Evolutionary conservation across 2,797 vertebrate species (phyloP).

Genomic region (Tragelaphus oryx): DNA sequence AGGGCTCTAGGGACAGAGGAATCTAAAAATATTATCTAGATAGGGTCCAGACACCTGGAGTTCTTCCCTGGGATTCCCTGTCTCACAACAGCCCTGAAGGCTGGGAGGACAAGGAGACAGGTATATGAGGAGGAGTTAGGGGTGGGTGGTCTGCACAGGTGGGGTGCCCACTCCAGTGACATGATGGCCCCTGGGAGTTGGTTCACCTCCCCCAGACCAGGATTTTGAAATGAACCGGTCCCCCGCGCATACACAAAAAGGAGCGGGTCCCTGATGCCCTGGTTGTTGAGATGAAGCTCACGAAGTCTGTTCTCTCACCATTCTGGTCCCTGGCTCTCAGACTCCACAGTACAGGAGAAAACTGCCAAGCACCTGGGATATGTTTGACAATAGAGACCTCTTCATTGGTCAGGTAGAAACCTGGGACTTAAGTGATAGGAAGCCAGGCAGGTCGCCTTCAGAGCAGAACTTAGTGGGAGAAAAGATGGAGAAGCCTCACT

Average conservation of each 20-base stretch:
- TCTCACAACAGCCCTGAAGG: conserved; percentile 73
- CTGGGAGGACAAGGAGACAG: conserved; percentile 5
- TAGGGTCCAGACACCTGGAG: conserved; percentile 56
- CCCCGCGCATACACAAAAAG: background rate
- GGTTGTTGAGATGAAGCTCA: background rate
- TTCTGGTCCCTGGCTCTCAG: background rate
- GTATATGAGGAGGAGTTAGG: conserved; percentile 15
- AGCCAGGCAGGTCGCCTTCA: conserved; percentile 19
- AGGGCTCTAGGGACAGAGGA: conserved; percentile 75
- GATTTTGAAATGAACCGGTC: conserved; percentile 29
- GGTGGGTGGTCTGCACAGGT: background rate
- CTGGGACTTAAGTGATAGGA: background rate
- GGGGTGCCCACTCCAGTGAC: background rate
- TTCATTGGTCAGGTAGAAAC: background rate
- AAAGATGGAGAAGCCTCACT: background rate
- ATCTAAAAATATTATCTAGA: conserved; percentile 69
- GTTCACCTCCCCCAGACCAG: conserved; percentile 19
- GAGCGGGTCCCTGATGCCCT: conserved; percentile 53
- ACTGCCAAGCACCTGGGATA: background rate
- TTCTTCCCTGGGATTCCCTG: conserved; percentile 72
- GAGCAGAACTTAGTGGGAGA: conserved; percentile 4
- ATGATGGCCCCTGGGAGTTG: background rate
- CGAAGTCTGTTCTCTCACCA: background rate
- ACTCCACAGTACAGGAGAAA: background rate
- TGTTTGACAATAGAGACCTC: background rate